A percentile compares a stretch with the other conserved stretches of the same genome.
Conservation (phyloP, 2,888 invertebrate genomes). For the Reticulitermes lucifugus region DNA sequence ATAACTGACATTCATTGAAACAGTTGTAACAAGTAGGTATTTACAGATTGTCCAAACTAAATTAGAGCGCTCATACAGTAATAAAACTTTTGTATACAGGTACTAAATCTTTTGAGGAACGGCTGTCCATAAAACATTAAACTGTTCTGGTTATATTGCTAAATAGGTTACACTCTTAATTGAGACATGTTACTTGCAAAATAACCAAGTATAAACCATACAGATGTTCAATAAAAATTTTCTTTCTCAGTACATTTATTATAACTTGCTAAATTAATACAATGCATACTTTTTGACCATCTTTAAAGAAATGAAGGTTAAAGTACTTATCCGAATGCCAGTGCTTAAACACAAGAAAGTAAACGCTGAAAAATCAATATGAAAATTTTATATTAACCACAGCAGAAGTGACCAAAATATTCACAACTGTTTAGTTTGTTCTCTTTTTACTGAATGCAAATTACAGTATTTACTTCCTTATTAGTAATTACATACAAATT, state of each 20-base stretch:
- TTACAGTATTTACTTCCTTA: neutral
- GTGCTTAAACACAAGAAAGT: neutral
- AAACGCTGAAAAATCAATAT: neutral
- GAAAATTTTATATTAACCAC: neutral
- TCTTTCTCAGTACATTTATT: neutral
- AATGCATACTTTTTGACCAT: neutral
- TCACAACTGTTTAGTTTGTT: neutral
- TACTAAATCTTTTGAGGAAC: conserved; percentile 25
- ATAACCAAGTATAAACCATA: neutral
- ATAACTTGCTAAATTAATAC: neutral
- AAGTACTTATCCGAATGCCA: neutral
- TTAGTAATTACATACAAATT: neutral
- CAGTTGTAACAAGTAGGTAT: conserved; percentile 28
- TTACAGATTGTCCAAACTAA: conserved; percentile 31
- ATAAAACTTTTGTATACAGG: conserved; percentile 12
- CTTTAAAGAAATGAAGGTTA: neutral
- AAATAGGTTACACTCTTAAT: neutral
- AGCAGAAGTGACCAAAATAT: neutral
- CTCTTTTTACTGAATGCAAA: conserved; percentile 13
- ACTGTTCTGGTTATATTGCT: conserved; percentile 1
- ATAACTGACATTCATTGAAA: conserved; percentile 31
- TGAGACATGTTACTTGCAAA: neutral
- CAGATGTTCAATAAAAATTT: neutral
- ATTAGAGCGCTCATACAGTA: neutral
- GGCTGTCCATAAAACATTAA: neutral